Percentiles rank a stretch among this genome's conserved stretches.
Evolutionary conservation across 2,113 vertebrate genomes (phyloP).

Genomic region (Okapia johnstoni): DNA sequence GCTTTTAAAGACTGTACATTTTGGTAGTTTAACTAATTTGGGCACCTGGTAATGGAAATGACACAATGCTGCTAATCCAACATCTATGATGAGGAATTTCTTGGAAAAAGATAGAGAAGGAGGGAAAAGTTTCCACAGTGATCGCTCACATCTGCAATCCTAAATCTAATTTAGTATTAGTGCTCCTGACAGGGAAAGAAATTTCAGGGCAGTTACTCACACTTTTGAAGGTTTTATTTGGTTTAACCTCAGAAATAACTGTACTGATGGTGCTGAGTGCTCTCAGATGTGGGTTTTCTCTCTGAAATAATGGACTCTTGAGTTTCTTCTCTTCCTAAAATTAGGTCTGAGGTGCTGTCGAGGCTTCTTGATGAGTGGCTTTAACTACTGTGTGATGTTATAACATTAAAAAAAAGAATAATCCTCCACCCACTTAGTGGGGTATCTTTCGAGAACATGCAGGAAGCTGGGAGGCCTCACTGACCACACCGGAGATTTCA

Average conservation of each 20-base stretch:
- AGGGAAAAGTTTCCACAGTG: slow-evolving; percentile 34
- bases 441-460: not conserved
- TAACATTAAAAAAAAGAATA: slow-evolving; percentile 43
- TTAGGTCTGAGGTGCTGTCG: slow-evolving; percentile 64
- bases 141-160: slow-evolving; percentile 65
- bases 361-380: slow-evolving; percentile 44
- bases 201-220: slow-evolving; percentile 72
- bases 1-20: not conserved
- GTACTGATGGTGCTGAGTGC: slow-evolving; percentile 61
- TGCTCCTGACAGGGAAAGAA: slow-evolving; percentile 77
- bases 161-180: slow-evolving; percentile 76
- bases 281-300: slow-evolving; percentile 69
- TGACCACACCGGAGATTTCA: not conserved
- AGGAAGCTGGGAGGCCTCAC: slow-evolving; percentile 18
- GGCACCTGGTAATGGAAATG: not conserved
- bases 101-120: slow-evolving; percentile 11
- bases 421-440: not conserved
- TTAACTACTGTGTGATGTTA: slow-evolving; percentile 60
- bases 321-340: slow-evolving; percentile 68
- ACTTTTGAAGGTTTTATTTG: slow-evolving; percentile 78
- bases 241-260: slow-evolving; percentile 74
- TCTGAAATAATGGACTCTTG: slow-evolving; percentile 75
- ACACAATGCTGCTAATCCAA: not conserved
- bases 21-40: slow-evolving; percentile 46
- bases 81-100: slow-evolving; percentile 25